phyloP scores from a whole-genome alignment of 2,888 invertebrate species.

The Epirrhoe tristata region DNA sequence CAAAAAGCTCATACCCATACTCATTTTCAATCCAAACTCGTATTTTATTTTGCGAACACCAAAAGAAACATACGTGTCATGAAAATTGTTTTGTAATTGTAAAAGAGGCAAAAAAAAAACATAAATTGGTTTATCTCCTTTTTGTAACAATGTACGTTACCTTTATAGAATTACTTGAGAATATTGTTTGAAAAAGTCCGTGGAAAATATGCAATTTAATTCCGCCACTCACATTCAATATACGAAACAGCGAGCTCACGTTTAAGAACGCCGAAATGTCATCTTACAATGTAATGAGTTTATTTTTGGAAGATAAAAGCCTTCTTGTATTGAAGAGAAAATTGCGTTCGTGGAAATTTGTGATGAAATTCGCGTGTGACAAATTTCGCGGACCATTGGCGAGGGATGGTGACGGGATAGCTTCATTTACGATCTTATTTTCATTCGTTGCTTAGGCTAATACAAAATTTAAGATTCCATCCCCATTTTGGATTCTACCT shows the following conservation, averaged over 20 bases:
- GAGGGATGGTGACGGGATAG: conserved; percentile 31
- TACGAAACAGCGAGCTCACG: conserved; percentile 28
- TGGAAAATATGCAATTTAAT: conserved; percentile 42
- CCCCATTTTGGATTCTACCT: not conserved
- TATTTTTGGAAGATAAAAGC: conserved; percentile 56
- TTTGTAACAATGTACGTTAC: conserved; percentile 35
- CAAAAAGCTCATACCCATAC: too few relatives aligned
- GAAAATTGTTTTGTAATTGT: conserved; percentile 50
- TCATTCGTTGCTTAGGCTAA: conserved; percentile 29
- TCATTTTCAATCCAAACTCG: not conserved
- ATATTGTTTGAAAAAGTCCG: conserved; percentile 34
- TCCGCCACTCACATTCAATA: conserved; percentile 36
- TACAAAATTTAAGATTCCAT: conserved; percentile 14
- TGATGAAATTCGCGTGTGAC: conserved; percentile 24
- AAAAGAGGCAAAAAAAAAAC: conserved; percentile 39
- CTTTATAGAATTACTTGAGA: conserved; percentile 38
- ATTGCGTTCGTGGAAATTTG: conserved; percentile 29
- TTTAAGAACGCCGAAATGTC: conserved; percentile 36
- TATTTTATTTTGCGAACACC: conserved; percentile 7
- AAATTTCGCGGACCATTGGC: conserved; percentile 36
- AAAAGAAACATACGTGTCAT: conserved; percentile 18
- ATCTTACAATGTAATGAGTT: conserved; percentile 56
- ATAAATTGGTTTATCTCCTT: conserved; percentile 45
- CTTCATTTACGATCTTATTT: conserved; percentile 38
- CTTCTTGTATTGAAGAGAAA: conserved; percentile 52